Conservation (phyloP, 1,140 invertebrate genomes). For the Lasaia peninsularis region DNA sequence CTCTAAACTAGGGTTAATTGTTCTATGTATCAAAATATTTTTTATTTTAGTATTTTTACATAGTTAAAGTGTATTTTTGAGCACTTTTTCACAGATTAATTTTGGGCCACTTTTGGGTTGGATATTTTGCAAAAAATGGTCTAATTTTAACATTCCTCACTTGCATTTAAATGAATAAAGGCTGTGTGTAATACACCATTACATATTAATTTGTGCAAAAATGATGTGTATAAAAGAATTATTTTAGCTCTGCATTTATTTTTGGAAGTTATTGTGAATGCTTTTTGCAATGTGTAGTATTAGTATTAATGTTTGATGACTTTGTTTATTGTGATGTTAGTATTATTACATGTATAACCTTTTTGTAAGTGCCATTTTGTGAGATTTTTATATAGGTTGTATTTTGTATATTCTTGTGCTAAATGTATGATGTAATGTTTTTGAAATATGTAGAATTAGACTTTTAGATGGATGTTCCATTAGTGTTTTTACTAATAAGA, state of each 20-base stretch:
- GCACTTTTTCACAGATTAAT: no score
- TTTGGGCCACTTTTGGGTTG: no score
- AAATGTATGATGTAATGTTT: background rate
- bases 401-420: background rate
- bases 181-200: constrained; percentile 20
- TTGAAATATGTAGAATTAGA: background rate
- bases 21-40: no score
- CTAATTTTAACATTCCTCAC: constrained; percentile 15
- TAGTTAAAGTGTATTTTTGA: no score
- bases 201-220: background rate
- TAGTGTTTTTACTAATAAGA: background rate
- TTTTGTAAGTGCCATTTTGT: constrained; percentile 6
- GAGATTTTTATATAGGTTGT: constrained; percentile 7
- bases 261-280: background rate
- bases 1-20: no score
- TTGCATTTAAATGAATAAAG: constrained; percentile 17
- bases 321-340: constrained; percentile 5
- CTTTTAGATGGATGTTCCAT: background rate
- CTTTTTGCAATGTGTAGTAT: constrained; percentile 11
- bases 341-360: background rate
- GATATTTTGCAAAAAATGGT: background rate
- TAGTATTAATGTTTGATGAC: constrained; percentile 1
- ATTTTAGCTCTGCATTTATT: no score
- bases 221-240: no score
- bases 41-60: no score